Percentiles rank a stretch among this genome's conserved stretches.
These are phyloP conservation scores for Pherbina coryleti DNA, from an alignment of 2,888 invertebrate species.

Conservation along the genomic window DNA sequence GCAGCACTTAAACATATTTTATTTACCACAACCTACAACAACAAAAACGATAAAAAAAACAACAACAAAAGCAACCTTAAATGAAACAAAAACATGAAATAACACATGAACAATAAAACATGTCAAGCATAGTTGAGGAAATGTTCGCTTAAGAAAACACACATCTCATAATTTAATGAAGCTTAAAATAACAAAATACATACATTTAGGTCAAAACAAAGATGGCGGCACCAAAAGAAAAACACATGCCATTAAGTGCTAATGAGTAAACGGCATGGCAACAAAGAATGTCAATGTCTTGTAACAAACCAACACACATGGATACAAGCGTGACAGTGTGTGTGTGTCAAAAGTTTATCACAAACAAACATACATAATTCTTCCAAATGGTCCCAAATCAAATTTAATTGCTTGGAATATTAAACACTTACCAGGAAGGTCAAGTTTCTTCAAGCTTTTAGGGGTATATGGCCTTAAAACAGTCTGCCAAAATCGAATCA, in stretches of 20 bases:
- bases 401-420: not conserved
- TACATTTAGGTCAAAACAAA: constrained; percentile 2
- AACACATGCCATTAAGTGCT: not conserved
- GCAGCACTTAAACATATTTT: too few species aligned
- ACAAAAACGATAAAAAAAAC: constrained; percentile 1
- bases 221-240: constrained; percentile 15
- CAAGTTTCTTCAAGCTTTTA: not conserved
- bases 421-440: not conserved
- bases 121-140: too few species aligned
- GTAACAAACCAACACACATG: too few species aligned
- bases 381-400: not conserved
- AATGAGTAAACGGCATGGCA: too few species aligned
- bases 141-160: too few species aligned
- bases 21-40: not conserved
- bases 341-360: too few species aligned
- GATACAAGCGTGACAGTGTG: not conserved
- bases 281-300: too few species aligned
- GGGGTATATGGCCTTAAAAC: too few species aligned
- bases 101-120: constrained; percentile 25
- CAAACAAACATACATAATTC: not conserved
- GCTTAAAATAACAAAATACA: constrained; percentile 3
- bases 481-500: too few species aligned
- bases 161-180: not conserved
- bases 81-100: constrained; percentile 3
- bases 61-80: not conserved